Evolutionary conservation across 1,140 invertebrate species (phyloP).

Genomic region (Lysiphlebus fabarum): DNA sequence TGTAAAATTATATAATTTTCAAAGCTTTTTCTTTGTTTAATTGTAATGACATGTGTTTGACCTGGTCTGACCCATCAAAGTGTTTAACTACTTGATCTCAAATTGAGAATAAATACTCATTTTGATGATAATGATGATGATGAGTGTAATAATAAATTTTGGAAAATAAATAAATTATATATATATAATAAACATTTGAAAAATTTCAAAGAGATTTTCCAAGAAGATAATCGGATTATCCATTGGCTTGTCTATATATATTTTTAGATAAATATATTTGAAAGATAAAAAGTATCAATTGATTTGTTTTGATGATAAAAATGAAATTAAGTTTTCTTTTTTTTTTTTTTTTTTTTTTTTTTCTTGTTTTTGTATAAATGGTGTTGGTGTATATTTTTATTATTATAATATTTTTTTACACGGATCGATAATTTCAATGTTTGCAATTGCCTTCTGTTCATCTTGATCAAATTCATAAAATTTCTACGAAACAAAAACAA

Average conservation of each 20-base stretch:
- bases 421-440: background rate
- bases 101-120: no score
- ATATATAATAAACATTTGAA: background rate
- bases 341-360: background rate
- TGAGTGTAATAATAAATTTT: no score
- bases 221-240: slow-evolving; percentile 28
- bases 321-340: background rate
- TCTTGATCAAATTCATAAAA: slow-evolving; percentile 22
- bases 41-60: no score
- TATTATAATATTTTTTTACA: background rate
- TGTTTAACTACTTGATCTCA: no score
- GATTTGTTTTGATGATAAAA: slow-evolving; percentile 31
- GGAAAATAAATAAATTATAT: background rate
- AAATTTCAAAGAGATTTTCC: slow-evolving; percentile 25
- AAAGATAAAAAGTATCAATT: slow-evolving; percentile 35
- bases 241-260: slow-evolving; percentile 40
- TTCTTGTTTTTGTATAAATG: background rate
- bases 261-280: slow-evolving; percentile 39
- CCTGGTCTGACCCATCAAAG: no score
- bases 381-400: no score
- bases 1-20: no score
- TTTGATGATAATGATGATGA: no score
- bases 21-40: no score
- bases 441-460: slow-evolving; percentile 7
- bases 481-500: slow-evolving; percentile 37